Evolutionary conservation across 2,797 vertebrate genomes (phyloP).

Genomic region (Coreius guichenoti): DNA sequence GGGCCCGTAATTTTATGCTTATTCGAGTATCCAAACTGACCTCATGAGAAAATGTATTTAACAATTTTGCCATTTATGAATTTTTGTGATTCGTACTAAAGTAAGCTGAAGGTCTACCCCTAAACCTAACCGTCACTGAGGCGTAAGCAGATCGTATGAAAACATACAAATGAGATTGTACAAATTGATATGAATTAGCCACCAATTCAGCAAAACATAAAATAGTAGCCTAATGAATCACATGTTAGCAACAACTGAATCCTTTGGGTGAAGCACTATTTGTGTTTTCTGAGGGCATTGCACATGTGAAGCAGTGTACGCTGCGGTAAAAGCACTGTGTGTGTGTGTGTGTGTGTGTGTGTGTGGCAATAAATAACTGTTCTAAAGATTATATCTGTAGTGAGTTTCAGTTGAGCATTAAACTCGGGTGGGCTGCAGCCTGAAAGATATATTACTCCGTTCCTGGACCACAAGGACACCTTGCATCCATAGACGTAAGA

Average conservation of each 20-base stretch:
- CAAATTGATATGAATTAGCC: not conserved
- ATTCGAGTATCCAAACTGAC: not conserved
- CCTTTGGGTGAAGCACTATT: too few relatives aligned
- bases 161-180: not conserved
- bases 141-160: too few relatives aligned
- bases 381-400: constrained; percentile 9
- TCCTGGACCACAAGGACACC: constrained; percentile 11
- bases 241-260: not conserved
- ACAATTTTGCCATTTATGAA: not conserved
- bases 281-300: not conserved
- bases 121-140: not conserved
- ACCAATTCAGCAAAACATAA: not conserved
- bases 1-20: not conserved
- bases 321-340: not conserved
- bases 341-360: not conserved
- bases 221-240: not conserved
- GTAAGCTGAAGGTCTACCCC: not conserved
- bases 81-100: not conserved
- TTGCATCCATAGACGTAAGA: not conserved
- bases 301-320: not conserved
- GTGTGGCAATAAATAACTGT: not conserved
- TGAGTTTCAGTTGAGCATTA: constrained; percentile 3
- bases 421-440: not conserved
- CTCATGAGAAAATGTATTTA: not conserved
- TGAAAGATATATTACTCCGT: not conserved